Evolutionary conservation across 2,113 vertebrate species (phyloP), one percentile per base, ranked within the genome.

Genomic region (Lagenorhynchus albirostris): DNA sequence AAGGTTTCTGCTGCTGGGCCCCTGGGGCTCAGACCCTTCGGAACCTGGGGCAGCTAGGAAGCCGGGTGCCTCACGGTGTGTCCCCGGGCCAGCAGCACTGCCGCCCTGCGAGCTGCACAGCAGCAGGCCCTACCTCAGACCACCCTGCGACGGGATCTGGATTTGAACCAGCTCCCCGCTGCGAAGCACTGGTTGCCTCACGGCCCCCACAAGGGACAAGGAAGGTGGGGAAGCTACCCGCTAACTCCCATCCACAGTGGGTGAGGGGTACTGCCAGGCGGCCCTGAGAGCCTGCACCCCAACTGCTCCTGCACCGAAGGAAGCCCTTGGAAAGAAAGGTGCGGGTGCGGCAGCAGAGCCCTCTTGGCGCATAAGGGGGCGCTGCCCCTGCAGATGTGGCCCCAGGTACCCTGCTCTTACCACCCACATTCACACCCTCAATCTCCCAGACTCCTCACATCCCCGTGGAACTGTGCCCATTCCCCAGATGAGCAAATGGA

Each of bases 341-440:
- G 18, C 2, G 0, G 67, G 21, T 0, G 6, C 23, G 3, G 17
- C 5, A 1, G 31, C 1, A 3, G 58, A 47, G 15, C 1, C 21
- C 36, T 21, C 1, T 31, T 21, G 2, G n/a, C 1, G 8, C 5
- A 10, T 20, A 7, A 41, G 5, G 5, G 8, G 44, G 29, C 23
- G 1, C 41, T 0, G 0, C 25, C 8, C 18, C 70, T 4, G 8
- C 31, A 26, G 18, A 6, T 20, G 0, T 6, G 41, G 21, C 6
- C 6, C 62, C 26, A 5, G 63, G 26, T 4, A 14, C 47, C 21
- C 50, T 0, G 67, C 82, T 53, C 65, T 33, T 17, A 77, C 36
- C 10, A 3, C 73, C 77, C 80, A 25, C 17, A 25, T 7, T 36
- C 47, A 38, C 3, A 10, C 41, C 12, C 70, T n/a, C 62, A 11